A percentile compares a stretch with the other conserved stretches of the same genome.
phyloP scores from a whole-genome alignment of 2,113 vertebrate species.

The Microtus richardsoni region DNA sequence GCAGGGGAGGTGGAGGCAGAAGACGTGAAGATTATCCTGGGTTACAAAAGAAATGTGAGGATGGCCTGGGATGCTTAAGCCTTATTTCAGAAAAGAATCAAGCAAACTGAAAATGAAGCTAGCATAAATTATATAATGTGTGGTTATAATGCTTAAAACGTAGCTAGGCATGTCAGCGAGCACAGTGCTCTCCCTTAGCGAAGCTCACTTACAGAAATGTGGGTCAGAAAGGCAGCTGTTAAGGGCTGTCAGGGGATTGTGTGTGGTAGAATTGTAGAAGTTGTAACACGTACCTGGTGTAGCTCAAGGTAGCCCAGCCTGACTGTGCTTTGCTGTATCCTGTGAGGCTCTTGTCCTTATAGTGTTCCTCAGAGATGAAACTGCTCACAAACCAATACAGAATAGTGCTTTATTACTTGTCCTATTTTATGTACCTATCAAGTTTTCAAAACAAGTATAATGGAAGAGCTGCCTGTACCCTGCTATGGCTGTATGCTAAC shows the following conservation, averaged over 20 bases:
- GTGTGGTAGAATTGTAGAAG: background rate
- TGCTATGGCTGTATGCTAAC: background rate
- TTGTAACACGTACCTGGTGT: background rate
- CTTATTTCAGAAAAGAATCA: background rate
- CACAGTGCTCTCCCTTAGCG: background rate
- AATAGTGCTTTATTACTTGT: background rate
- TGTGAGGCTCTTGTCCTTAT: background rate
- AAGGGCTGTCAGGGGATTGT: background rate
- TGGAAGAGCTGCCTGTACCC: background rate
- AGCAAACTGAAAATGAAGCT: too few species aligned
- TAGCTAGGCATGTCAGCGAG: background rate
- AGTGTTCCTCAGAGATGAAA: background rate
- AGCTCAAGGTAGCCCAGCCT: background rate
- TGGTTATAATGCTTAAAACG: background rate
- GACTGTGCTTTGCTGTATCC: background rate
- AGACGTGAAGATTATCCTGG: background rate
- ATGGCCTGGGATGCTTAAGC: background rate
- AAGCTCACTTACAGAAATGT: background rate
- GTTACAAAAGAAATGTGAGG: background rate
- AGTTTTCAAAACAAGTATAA: background rate
- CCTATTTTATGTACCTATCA: background rate
- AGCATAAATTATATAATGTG: background rate
- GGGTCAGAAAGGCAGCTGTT: background rate
- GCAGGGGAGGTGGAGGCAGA: too few species aligned
- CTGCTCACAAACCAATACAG: background rate